phyloP scores from a whole-genome alignment of 1,140 invertebrate genomes.

The Drosophila kohkoa region DNA sequence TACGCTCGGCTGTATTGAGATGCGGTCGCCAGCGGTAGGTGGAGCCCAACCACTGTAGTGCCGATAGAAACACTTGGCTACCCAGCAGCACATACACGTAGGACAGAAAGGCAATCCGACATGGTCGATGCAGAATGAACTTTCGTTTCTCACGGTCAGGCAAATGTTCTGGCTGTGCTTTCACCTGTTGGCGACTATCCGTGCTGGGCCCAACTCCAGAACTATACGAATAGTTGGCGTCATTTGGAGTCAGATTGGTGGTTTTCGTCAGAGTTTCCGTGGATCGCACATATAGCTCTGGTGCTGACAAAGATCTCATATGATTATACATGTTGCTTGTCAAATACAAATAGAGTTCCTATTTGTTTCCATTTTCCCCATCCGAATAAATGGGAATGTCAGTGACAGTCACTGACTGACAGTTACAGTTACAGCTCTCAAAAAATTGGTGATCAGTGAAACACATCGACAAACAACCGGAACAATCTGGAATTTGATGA shows the following conservation, averaged over 20 bases:
- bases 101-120: constrained; percentile 25
- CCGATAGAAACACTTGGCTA: constrained; percentile 45
- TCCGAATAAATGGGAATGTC: neutral
- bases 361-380: constrained; percentile 7
- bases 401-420: constrained; percentile 4
- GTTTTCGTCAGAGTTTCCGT: neutral
- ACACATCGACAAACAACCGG: neutral
- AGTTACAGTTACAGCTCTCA: neutral
- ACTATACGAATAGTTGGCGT: constrained; percentile 4
- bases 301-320: constrained; percentile 28
- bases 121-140: neutral
- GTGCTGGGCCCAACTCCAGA: constrained; percentile 5
- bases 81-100: constrained; percentile 46
- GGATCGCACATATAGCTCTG: constrained; percentile 25
- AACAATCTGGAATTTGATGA: constrained; percentile 26
- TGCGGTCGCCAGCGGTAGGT: constrained; percentile 55
- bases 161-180: neutral
- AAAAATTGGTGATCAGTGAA: neutral
- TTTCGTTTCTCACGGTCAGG: neutral
- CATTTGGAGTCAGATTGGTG: neutral
- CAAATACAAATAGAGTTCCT: constrained; percentile 1
- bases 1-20: constrained; percentile 26
- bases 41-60: constrained; percentile 48
- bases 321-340: constrained; percentile 16
- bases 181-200: neutral